phyloP scores from a whole-genome alignment of 2,113 vertebrate species.

The Natator depressus region DNA sequence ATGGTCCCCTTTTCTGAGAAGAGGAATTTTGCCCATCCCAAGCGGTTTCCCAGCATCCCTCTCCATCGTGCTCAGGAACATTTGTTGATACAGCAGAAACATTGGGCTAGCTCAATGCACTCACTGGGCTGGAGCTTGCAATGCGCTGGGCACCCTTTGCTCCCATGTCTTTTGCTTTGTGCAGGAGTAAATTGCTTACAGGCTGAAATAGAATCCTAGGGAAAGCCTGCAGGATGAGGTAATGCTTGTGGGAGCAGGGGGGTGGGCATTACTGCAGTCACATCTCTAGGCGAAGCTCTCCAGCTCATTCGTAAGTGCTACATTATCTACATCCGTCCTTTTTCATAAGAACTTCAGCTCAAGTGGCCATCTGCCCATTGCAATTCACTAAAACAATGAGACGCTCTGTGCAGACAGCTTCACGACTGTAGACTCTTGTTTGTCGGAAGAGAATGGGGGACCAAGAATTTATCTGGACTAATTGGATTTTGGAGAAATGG shows the following conservation, averaged over 20 bases:
- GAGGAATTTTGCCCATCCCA: not conserved
- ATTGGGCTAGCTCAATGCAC: not conserved
- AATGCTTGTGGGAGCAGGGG: rapidly evolving
- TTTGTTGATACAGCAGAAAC: not conserved
- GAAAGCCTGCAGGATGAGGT: not conserved
- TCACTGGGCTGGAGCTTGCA: not conserved
- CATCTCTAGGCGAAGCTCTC: not conserved
- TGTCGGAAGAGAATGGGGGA: not conserved
- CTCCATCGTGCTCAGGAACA: not conserved
- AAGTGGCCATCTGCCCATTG: not conserved
- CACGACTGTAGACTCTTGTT: not conserved
- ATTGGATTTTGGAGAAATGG: not conserved
- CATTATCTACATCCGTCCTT: rapidly evolving
- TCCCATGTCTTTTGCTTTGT: not conserved
- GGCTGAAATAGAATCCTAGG: not conserved
- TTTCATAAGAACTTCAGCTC: not conserved
- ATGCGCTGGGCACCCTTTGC: not conserved
- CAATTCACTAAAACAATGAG: not conserved
- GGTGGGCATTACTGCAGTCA: not conserved
- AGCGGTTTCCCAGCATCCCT: not conserved
- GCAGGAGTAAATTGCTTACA: rapidly evolving
- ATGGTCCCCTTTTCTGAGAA: not conserved
- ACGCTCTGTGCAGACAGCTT: not conserved
- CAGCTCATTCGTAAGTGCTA: not conserved
- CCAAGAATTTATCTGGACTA: not conserved